Evolutionary conservation across 1,140 invertebrate genomes (phyloP), one percentile per base, ranked within the genome.

Genomic region (Proctacanthus coquilletti): DNA sequence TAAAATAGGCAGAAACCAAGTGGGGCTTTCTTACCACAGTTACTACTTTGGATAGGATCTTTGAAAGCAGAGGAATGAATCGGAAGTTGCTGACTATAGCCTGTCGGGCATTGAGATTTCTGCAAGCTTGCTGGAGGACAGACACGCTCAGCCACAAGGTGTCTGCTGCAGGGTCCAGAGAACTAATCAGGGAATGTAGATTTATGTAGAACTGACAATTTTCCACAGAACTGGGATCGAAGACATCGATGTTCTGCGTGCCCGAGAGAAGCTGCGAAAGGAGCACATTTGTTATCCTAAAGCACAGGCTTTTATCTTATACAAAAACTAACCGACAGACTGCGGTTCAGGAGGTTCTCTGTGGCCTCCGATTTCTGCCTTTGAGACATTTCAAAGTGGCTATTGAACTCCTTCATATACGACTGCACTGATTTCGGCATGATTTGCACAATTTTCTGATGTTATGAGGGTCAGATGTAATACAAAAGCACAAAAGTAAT

Each of bases 71-170:
- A 13, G 68, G 68, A 11, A 66, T 54, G 49, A 69, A 72, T 44
- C 68, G 67, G 40, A 65, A 72, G 3, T 63, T 64, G 14, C 70
- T 62, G 2, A 70, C 65, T 2, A 72, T 52, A 5, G 61, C 60
- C 10, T 52, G 45, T 17, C 65, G 57, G n/a, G 66, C 62, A 27
- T 52, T 45, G 20, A 59, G 21, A 47, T 69, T 69, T 19, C 55
- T 60, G 38, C 63, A 66, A 34, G 60, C 64, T 47, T 62, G 62
- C 51, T 70, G 65, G 38, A 72, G 48, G 32, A 70, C 58, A 3
- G 59, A 49, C 0, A 72, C 47, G 5, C 61, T 60, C 21, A 48
- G 56, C 70, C 70, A 72, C 21, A 60, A 34, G 3, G 54, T 41
- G 13, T 51, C 51, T 2, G 51, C 45, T n/a, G 52, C 50, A 3